Percentiles rank a stretch among this genome's conserved stretches.
phyloP scores from a whole-genome alignment of 1,140 invertebrate species.

The Zaprionus davidi region DNA sequence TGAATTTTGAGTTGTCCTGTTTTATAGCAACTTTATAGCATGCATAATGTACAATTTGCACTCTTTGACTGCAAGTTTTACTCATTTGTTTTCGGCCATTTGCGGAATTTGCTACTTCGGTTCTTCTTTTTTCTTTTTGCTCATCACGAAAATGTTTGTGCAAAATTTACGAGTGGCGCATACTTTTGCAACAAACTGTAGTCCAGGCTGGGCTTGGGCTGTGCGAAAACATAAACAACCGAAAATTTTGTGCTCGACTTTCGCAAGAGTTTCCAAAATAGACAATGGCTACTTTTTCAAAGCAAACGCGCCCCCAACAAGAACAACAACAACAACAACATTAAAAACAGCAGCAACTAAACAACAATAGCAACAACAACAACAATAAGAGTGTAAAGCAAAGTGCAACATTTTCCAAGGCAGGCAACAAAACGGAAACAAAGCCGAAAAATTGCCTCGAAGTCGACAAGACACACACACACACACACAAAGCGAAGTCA shows the following conservation, averaged over 20 bases:
- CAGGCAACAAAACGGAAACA: conserved; percentile 64
- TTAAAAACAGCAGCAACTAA: conserved; percentile 17
- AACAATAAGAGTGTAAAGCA: conserved; percentile 15
- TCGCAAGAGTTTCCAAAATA: conserved; percentile 70
- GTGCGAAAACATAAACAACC: conserved; percentile 43
- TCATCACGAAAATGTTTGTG: neutral
- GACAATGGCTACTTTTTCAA: conserved; percentile 59
- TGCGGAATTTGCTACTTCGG: neutral
- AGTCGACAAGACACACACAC: conserved; percentile 41
- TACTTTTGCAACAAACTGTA: conserved; percentile 39
- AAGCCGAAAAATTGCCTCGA: conserved; percentile 69
- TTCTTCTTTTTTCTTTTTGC: no score
- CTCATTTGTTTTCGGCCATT: neutral
- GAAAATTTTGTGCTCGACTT: conserved; percentile 43
- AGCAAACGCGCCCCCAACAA: conserved; percentile 51
- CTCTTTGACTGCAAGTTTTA: neutral
- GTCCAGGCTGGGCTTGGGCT: conserved; percentile 10
- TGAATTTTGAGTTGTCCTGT: neutral
- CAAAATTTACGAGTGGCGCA: conserved; percentile 12
- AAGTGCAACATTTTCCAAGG: conserved; percentile 58
- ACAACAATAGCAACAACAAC: conserved; percentile 6
- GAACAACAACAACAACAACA: conserved; percentile 22
- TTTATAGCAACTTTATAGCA: conserved; percentile 2
- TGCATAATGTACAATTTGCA: neutral
- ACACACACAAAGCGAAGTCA: conserved; percentile 59